A percentile compares a stretch with the other conserved stretches of the same genome.
Evolutionary conservation across 2,797 vertebrate genomes (phyloP).

Genomic region (Manis javanica): DNA sequence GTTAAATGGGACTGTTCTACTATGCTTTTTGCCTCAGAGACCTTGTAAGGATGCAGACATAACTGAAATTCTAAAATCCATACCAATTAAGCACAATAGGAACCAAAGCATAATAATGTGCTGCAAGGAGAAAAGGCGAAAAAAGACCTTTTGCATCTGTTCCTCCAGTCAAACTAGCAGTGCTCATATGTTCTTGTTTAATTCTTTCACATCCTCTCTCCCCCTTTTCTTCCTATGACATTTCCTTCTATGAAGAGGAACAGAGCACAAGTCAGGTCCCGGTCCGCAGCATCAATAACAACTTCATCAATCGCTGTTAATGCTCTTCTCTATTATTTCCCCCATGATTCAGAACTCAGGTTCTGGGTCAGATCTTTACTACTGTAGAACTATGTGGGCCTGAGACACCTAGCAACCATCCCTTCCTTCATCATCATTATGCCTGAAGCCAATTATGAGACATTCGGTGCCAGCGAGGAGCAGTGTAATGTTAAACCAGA

Average conservation of each 20-base stretch:
- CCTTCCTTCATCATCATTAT: not conserved
- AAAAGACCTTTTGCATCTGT: not conserved
- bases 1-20: not conserved
- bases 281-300: not conserved
- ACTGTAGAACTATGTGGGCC: not conserved
- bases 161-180: constrained; percentile 12
- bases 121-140: not conserved
- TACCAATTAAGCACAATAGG: not conserved
- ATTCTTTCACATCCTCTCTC: not conserved
- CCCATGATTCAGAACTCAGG: constrained; percentile 20
- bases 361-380: not conserved
- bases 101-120: constrained; percentile 53
- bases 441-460: constrained; percentile 43
- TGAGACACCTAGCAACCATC: constrained; percentile 11
- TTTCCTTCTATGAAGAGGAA: constrained; percentile 7
- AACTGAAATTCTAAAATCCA: constrained; percentile 40
- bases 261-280: not conserved
- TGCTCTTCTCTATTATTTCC: not conserved
- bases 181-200: not conserved
- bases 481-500: not conserved
- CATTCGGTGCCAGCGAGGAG: not conserved
- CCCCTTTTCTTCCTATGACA: not conserved
- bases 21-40: not conserved
- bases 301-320: not conserved
- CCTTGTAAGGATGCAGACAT: not conserved